These are phyloP conservation scores for Sebastes reedi DNA, from an alignment of 2,797 vertebrate species.

Conservation along the genomic window DNA sequence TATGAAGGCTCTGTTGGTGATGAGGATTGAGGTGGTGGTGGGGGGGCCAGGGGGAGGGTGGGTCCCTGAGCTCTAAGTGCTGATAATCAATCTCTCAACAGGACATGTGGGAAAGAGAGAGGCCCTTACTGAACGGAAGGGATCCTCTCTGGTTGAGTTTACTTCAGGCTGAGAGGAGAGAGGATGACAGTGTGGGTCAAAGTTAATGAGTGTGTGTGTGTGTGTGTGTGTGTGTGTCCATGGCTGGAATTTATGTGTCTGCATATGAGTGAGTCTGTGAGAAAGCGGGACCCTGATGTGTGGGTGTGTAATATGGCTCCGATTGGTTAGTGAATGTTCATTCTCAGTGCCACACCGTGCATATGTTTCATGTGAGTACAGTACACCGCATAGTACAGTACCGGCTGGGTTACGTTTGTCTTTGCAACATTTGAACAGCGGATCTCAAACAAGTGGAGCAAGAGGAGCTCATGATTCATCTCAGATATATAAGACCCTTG, in stretches of 20 bases:
- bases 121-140: neutral
- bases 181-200: neutral
- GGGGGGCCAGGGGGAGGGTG: neutral
- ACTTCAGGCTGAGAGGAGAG: neutral
- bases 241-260: neutral
- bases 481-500: constrained; percentile 19
- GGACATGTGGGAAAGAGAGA: constrained; percentile 3
- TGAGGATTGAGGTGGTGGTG: neutral
- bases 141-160: constrained; percentile 19
- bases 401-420: neutral
- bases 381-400: neutral
- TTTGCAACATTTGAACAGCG: constrained; percentile 6
- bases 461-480: neutral
- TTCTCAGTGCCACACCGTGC: constrained; percentile 10
- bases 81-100: constrained; percentile 48
- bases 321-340: constrained; percentile 18
- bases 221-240: neutral
- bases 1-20: constrained; percentile 10
- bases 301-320: constrained; percentile 40
- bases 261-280: constrained; percentile 12
- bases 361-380: constrained; percentile 9
- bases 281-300: constrained; percentile 19
- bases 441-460: neutral
- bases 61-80: constrained; percentile 14
- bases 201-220: neutral